Evolutionary conservation across 2,113 vertebrate species (phyloP).

Genomic region (Leucosticte australis): DNA sequence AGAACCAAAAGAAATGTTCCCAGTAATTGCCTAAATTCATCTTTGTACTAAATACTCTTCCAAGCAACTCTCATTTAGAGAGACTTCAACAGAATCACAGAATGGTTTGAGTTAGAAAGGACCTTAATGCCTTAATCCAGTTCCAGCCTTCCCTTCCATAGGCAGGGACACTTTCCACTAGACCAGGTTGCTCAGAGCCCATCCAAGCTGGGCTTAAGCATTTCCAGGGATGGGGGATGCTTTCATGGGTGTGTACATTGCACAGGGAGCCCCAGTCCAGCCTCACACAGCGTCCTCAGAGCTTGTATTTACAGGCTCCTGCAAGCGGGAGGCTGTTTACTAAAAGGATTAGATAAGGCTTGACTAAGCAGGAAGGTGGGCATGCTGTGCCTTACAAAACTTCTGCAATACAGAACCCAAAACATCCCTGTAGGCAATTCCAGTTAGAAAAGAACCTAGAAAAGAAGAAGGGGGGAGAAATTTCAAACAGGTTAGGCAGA

Average conservation of each 20-base stretch:
- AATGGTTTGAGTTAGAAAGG: neutral
- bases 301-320: neutral
- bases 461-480: neutral
- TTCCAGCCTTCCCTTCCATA: neutral
- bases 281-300: neutral
- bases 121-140: neutral
- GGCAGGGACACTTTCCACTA: neutral
- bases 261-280: neutral
- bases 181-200: neutral
- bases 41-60: neutral
- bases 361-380: slow-evolving; percentile 4
- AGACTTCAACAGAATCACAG: neutral
- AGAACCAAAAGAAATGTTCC: neutral
- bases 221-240: neutral
- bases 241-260: neutral
- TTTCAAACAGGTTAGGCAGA: neutral
- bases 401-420: neutral
- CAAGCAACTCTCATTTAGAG: neutral
- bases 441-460: neutral
- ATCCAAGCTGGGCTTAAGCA: neutral
- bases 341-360: slow-evolving; percentile 28
- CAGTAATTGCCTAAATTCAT: neutral
- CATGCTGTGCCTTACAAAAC: slow-evolving; percentile 32
- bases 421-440: neutral
- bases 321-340: neutral